Conservation (phyloP, 1,140 invertebrate species). For the Luehdorfia chinensis region DNA sequence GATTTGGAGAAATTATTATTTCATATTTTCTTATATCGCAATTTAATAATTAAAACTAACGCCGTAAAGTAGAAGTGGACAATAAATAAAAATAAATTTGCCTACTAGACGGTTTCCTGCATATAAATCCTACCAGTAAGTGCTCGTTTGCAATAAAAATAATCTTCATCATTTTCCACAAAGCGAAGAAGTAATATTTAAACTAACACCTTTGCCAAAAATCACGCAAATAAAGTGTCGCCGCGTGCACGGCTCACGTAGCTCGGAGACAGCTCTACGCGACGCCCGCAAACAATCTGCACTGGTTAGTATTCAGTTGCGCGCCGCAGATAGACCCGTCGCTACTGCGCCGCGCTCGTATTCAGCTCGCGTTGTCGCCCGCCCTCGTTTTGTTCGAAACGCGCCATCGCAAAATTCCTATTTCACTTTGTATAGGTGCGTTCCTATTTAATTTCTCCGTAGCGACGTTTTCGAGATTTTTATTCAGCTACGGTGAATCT, state of each 20-base stretch:
- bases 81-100: too few species aligned
- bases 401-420: slow-evolving; percentile 1
- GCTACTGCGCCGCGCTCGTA: neutral
- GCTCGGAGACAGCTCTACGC: neutral
- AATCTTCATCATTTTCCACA: too few species aligned
- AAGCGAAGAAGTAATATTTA: too few species aligned
- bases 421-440: slow-evolving; percentile 5
- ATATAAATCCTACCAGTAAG: too few species aligned
- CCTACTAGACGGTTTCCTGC: too few species aligned
- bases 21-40: too few species aligned
- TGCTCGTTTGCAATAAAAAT: too few species aligned
- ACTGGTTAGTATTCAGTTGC: neutral
- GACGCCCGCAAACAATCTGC: neutral
- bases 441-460: slow-evolving; percentile 3
- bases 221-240: neutral
- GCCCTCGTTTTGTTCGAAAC: neutral
- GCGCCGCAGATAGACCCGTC: neutral
- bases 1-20: too few species aligned
- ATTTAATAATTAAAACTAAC: too few species aligned
- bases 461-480: slow-evolving; percentile 2
- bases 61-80: too few species aligned
- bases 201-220: too few species aligned
- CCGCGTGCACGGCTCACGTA: neutral
- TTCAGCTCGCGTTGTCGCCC: neutral
- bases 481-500: neutral